phyloP scores from a whole-genome alignment of 2,888 invertebrate species.

The Abrostola triplasia region DNA sequence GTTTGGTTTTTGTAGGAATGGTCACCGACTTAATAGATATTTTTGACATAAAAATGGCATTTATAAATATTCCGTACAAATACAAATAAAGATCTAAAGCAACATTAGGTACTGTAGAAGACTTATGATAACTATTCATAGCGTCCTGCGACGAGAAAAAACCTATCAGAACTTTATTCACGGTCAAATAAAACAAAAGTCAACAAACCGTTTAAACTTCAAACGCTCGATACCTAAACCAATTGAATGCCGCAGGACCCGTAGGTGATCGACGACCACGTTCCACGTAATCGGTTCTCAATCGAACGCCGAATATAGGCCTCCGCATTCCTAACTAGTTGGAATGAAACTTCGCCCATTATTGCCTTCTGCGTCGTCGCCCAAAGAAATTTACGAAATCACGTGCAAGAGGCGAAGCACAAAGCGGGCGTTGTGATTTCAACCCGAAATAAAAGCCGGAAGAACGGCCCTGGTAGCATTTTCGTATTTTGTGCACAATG shows the following conservation, averaged over 20 bases:
- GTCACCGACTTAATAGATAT: too few relatives aligned
- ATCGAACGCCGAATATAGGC: constrained; percentile 53
- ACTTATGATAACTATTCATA: too few relatives aligned
- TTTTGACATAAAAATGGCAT: too few relatives aligned
- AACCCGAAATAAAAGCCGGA: constrained; percentile 77
- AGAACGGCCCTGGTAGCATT: constrained; percentile 62
- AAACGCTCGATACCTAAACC: constrained; percentile 45
- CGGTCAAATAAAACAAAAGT: constrained; percentile 33
- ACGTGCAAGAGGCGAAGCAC: constrained; percentile 59
- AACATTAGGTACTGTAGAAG: too few relatives aligned
- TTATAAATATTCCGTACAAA: too few relatives aligned
- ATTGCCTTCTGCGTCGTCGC: constrained; percentile 77
- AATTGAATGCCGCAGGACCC: constrained; percentile 45
- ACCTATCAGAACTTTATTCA: constrained; percentile 4
- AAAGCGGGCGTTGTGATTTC: constrained; percentile 65
- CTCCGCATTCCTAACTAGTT: constrained; percentile 57
- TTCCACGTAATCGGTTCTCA: constrained; percentile 42
- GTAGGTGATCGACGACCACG: constrained; percentile 49
- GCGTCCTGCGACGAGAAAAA: background rate
- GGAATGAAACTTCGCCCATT: constrained; percentile 70
- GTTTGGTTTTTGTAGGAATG: too few relatives aligned
- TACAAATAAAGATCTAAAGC: too few relatives aligned
- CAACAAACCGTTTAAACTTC: constrained; percentile 45
- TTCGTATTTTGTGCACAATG: constrained; percentile 70
- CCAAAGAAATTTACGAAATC: constrained; percentile 79